A percentile compares a stretch with the other conserved stretches of the same genome.
These are phyloP conservation scores for Tyrannus savana DNA, from an alignment of 2,113 vertebrate genomes.

Conservation along the genomic window DNA sequence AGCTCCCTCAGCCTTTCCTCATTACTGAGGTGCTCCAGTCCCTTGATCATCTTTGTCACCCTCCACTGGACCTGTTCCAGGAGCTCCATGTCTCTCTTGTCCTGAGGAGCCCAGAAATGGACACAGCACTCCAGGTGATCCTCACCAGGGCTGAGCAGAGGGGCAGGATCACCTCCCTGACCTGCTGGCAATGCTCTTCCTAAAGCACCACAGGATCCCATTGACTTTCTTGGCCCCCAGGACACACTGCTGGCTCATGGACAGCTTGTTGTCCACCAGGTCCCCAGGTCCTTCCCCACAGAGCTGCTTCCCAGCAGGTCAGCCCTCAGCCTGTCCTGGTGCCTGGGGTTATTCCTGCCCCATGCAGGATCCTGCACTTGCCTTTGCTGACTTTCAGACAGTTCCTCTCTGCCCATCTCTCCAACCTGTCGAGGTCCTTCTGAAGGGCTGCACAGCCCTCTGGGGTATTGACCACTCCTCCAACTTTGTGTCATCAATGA, in stretches of 20 bases:
- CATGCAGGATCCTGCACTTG: background rate
- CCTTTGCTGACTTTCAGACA: background rate
- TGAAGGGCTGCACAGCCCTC: background rate
- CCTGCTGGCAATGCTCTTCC: background rate
- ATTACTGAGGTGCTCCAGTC: background rate
- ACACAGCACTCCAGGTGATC: background rate
- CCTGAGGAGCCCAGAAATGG: background rate
- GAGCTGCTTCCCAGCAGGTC: background rate
- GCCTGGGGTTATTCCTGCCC: background rate
- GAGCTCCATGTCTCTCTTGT: background rate
- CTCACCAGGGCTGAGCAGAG: background rate
- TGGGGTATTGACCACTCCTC: background rate
- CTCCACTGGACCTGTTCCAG: background rate
- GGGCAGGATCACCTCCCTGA: background rate
- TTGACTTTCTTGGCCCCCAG: background rate
- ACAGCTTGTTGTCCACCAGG: background rate
- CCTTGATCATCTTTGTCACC: background rate
- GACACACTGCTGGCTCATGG: background rate
- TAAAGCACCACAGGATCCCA: background rate
- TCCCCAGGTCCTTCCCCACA: background rate
- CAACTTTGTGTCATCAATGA: background rate
- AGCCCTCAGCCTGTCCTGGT: background rate
- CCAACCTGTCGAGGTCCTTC: background rate
- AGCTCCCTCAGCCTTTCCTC: background rate
- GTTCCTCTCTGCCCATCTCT: background rate